phyloP scores from a whole-genome alignment of 2,797 vertebrate species.

The Anisognathus igniventris region DNA sequence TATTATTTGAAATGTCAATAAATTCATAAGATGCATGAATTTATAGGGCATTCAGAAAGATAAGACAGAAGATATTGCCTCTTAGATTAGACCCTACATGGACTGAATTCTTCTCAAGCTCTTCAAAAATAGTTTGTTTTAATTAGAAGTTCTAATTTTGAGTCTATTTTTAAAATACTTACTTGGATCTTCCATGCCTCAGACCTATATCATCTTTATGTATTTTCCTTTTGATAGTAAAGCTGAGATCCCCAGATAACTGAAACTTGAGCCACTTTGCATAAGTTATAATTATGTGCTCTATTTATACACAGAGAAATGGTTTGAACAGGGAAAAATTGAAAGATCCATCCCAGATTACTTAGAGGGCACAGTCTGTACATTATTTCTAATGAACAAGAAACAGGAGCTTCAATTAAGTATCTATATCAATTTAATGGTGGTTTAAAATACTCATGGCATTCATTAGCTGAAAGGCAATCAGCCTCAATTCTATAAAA shows the following conservation, averaged over 20 bases:
- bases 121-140: background rate
- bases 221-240: background rate
- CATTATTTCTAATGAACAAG: slow-evolving; percentile 27
- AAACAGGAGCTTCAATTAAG: slow-evolving; percentile 8
- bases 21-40: background rate
- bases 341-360: background rate
- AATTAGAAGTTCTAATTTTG: background rate
- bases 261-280: background rate
- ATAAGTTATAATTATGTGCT: background rate
- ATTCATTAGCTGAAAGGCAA: slow-evolving; percentile 11
- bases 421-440: background rate
- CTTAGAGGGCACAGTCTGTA: background rate
- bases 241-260: background rate
- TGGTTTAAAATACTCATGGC: slow-evolving; percentile 9
- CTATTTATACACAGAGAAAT: background rate
- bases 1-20: background rate
- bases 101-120: background rate
- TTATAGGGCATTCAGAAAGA: background rate
- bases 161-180: background rate
- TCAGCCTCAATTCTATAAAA: background rate
- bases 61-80: background rate
- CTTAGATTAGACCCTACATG: background rate
- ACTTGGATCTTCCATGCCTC: background rate
- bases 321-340: background rate
- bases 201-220: background rate